Evolutionary conservation across 1,140 invertebrate genomes (phyloP).

Genomic region (Drosophila equinoxialis): DNA sequence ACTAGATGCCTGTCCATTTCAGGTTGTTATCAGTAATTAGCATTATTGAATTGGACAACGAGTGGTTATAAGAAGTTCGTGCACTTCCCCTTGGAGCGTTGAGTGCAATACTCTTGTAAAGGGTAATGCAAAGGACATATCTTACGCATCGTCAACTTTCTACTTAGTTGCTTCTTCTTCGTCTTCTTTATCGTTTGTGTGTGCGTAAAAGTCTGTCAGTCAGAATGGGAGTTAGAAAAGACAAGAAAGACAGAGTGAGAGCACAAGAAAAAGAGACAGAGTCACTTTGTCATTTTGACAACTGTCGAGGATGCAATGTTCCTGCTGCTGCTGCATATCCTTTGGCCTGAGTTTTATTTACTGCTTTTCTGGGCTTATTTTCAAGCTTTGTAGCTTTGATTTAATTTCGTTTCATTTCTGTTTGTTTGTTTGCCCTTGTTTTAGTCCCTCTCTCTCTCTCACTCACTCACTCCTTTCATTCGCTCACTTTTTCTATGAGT

Average conservation of each 20-base stretch:
- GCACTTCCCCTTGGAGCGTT: too few relatives aligned
- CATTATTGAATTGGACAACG: too few relatives aligned
- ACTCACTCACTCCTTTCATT: too few relatives aligned
- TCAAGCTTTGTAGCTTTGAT: constrained; percentile 47
- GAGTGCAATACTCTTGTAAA: background rate
- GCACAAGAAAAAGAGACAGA: background rate
- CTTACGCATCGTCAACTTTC: constrained; percentile 20
- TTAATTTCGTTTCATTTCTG: constrained; percentile 58
- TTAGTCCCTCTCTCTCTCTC: background rate
- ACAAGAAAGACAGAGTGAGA: background rate
- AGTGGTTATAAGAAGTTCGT: too few relatives aligned
- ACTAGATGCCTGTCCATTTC: too few relatives aligned
- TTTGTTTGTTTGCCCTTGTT: constrained; percentile 55
- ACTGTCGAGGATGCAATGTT: constrained; percentile 7
- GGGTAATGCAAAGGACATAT: background rate
- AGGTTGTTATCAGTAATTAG: too few relatives aligned
- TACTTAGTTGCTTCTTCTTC: constrained; percentile 39
- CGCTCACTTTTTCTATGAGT: background rate
- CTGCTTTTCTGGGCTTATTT: constrained; percentile 48
- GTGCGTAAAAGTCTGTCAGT: constrained; percentile 46
- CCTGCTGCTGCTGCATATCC: constrained; percentile 1
- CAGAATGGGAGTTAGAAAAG: constrained; percentile 42
- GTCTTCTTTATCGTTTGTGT: background rate
- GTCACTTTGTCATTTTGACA: constrained; percentile 54
- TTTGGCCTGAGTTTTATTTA: constrained; percentile 16